Evolutionary conservation across 2,888 invertebrate genomes (phyloP), one percentile per base, ranked within the genome.

Genomic region (Diarsia rubi): DNA sequence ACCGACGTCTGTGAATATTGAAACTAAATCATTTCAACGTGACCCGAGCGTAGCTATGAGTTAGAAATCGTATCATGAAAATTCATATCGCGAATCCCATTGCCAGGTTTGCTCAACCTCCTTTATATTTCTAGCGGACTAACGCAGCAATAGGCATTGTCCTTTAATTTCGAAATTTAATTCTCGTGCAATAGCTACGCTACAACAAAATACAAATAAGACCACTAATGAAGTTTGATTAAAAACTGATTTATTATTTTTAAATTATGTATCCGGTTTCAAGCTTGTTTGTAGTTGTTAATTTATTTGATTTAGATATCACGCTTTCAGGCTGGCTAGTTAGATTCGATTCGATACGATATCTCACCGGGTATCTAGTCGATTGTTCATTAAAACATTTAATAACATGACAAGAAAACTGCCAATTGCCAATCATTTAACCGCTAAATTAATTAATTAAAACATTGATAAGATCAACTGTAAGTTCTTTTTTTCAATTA

Each of bases 21-120:
- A 94, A 95, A 93, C 92, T 95, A 94, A 94, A 95, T 95, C 94
- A 95, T 93, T 92, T 90, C 91, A 91, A 91, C 92, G 91, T 94
- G 93, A 94, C 91, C 91, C 89, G 78, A 79, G 85, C 88, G 70
- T 75, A 62, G 66, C 78, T 80, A 59, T 37, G 66, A 75, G 70
- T 62, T 79, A 76, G 74, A 81, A 87, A 79, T 86, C 74, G 63
- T 71, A 78, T 78, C 81, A 86, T 85, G 83, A 88, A 88, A 85
- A 85, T 88, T 84, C 79, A 78, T 68, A 78, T 52, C 79, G 73
- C 75, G 77, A 76, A 57, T 65, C 72, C 49, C 52, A 78, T 79
- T 87, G 68, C 75, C n/a, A 52, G 63, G 42, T 66, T 75, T 75
- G 45, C 59, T 24, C 42, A 16, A 64, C 31, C 12, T 5, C 57